phyloP scores from a whole-genome alignment of 2,113 vertebrate species.

The Myxocyprinus asiaticus region DNA sequence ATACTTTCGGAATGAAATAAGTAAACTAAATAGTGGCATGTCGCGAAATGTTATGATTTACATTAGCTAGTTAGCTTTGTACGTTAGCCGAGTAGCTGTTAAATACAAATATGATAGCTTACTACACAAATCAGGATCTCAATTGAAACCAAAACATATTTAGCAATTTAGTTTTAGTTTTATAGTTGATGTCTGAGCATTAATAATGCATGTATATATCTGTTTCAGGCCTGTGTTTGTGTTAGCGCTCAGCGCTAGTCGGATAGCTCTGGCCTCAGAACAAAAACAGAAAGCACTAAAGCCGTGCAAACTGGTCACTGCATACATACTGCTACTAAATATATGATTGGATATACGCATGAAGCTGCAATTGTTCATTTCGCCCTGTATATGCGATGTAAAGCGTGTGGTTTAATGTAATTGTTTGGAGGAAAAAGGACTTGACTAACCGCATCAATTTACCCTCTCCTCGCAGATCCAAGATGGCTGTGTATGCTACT shows the following conservation, averaged over 20 bases:
- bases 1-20: neutral
- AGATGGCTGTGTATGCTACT: slow-evolving; percentile 97
- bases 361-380: slow-evolving; percentile 3
- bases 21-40: neutral
- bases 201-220: neutral
- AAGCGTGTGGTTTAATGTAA: slow-evolving; percentile 1
- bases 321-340: neutral
- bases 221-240: slow-evolving; percentile 13
- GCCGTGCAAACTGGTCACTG: slow-evolving; percentile 8
- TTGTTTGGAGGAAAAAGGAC: slow-evolving; percentile 56
- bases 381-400: slow-evolving; percentile 1
- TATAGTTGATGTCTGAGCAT: neutral
- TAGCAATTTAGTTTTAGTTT: neutral
- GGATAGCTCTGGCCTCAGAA: slow-evolving; percentile 49
- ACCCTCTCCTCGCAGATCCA: slow-evolving; percentile 96
- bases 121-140: neutral
- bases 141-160: neutral
- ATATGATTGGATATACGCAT: neutral
- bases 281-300: slow-evolving; percentile 51
- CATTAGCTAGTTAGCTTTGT: neutral
- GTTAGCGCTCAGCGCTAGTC: slow-evolving; percentile 46
- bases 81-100: slow-evolving; percentile 9
- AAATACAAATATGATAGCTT: slow-evolving; percentile 1
- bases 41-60: slow-evolving; percentile 3
- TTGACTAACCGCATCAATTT: slow-evolving; percentile 98